phyloP scores from a whole-genome alignment of 2,888 invertebrate species.

The Chaetoderma sp. region DNA sequence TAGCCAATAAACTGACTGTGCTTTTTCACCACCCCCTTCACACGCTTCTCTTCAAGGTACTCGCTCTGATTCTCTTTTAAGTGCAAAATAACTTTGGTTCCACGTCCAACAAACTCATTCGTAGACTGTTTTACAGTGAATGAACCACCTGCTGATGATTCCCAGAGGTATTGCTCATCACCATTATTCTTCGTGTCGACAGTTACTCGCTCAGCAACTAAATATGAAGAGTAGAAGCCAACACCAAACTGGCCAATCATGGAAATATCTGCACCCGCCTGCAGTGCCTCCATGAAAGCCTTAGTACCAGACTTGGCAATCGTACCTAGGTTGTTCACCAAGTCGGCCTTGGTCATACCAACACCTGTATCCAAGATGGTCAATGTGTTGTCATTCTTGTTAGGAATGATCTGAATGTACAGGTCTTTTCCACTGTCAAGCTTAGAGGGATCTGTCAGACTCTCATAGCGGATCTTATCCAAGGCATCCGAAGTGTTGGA shows the following conservation, averaged over 20 bases:
- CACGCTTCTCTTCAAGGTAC: conserved; percentile 91
- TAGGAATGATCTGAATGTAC: conserved; percentile 95
- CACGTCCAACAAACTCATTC: conserved; percentile 73
- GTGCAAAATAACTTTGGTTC: conserved; percentile 93
- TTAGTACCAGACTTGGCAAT: conserved; percentile 99
- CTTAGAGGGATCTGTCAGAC: conserved; percentile 93
- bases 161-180: conserved; percentile 98
- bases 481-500: conserved; percentile 95
- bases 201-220: conserved; percentile 87
- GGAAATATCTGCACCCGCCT: conserved; percentile 97
- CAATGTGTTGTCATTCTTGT: conserved; percentile 93
- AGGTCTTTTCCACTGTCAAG: conserved; percentile 94
- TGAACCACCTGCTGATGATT: conserved; percentile 89
- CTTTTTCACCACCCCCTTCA: conserved; percentile 98
- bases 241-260: conserved; percentile 99
- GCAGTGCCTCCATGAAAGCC: conserved; percentile 99
- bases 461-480: conserved; percentile 89
- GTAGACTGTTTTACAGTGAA: not conserved
- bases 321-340: conserved; percentile 86
- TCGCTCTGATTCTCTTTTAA: conserved; percentile 97
- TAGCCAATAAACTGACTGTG: conserved; percentile 99
- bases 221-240: conserved; percentile 98
- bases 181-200: conserved; percentile 97
- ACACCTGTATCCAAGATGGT: conserved; percentile 91
- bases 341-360: conserved; percentile 99